A percentile compares a stretch with the other conserved stretches of the same genome.
Conservation (phyloP, 2,797 vertebrate species). For the Carduelis carduelis region DNA sequence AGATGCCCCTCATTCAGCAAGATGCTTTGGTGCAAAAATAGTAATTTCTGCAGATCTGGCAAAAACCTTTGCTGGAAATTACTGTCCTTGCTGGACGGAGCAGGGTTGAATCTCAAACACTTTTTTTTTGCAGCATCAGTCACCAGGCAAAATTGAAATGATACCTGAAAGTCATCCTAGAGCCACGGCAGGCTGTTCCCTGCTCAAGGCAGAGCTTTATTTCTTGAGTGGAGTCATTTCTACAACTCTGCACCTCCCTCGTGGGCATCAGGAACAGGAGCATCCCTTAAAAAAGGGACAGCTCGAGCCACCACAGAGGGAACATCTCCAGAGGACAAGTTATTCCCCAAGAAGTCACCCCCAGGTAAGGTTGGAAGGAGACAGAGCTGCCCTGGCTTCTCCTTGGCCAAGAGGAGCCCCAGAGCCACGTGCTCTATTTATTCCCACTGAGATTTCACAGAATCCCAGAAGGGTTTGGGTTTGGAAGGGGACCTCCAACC, state of each 20-base stretch:
- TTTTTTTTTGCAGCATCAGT: background rate
- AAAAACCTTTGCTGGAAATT: background rate
- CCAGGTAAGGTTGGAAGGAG: background rate
- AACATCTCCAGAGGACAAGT: background rate
- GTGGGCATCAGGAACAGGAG: background rate
- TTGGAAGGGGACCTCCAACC: background rate
- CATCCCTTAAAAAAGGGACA: rapidly evolving
- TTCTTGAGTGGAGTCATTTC: background rate
- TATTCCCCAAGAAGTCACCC: background rate
- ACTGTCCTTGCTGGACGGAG: rapidly evolving
- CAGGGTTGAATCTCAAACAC: rapidly evolving
- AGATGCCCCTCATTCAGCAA: background rate
- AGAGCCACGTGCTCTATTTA: rapidly evolving
- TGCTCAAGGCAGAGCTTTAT: background rate
- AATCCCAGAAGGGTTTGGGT: too few relatives aligned
- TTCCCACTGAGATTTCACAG: background rate
- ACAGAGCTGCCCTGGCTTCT: background rate
- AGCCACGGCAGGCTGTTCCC: background rate
- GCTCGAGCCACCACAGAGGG: background rate
- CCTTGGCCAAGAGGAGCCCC: background rate
- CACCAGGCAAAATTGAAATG: background rate
- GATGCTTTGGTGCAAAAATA: background rate
- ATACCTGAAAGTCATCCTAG: background rate
- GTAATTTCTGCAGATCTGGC: background rate
- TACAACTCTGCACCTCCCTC: rapidly evolving